A percentile compares a stretch with the other conserved stretches of the same genome.
Conservation (phyloP, 1,140 invertebrate species). For the Chrysomallon squamiferum region DNA sequence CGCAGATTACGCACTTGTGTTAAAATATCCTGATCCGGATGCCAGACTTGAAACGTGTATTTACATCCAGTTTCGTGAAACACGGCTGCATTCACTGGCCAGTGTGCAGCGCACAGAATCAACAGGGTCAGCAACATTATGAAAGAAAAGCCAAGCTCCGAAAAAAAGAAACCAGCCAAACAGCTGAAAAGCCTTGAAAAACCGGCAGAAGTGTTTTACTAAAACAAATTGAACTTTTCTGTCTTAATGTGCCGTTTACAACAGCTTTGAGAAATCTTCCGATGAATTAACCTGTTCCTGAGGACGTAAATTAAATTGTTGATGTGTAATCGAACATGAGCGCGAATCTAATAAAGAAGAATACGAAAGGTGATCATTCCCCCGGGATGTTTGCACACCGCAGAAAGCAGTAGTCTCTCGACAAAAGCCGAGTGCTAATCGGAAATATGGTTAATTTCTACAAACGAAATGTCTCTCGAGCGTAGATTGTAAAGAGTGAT, state of each 20-base stretch:
- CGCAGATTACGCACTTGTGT: constrained; percentile 40
- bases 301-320: not conserved
- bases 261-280: not conserved
- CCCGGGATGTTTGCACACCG: not conserved
- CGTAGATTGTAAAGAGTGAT: too few species aligned
- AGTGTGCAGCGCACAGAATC: not conserved
- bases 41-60: constrained; percentile 52
- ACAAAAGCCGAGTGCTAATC: too few species aligned
- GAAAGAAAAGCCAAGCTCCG: constrained; percentile 1
- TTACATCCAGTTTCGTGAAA: constrained; percentile 10
- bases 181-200: not conserved
- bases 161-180: not conserved
- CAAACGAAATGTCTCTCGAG: too few species aligned
- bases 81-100: not conserved
- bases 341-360: not conserved
- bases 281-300: not conserved
- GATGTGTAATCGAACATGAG: not conserved
- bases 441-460: too few species aligned
- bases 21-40: constrained; percentile 44
- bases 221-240: not conserved
- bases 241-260: not conserved
- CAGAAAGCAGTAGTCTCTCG: too few species aligned
- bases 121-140: not conserved
- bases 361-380: not conserved
- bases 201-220: not conserved